phyloP scores from a whole-genome alignment of 2,888 invertebrate species.

The Pyralis farinalis region DNA sequence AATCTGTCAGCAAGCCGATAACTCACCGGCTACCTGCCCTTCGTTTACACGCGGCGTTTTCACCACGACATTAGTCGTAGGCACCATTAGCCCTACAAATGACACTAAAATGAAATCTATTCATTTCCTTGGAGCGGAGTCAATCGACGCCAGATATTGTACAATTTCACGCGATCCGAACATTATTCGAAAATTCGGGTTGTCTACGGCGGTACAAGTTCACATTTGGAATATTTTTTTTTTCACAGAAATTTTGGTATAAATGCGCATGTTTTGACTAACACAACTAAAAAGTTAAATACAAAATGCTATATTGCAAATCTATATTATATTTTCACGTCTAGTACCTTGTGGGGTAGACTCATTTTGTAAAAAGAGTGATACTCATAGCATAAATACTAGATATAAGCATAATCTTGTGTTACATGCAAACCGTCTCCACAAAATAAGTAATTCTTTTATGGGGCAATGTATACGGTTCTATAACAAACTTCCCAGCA shows the following conservation, averaged over 20 bases:
- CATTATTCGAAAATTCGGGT: constrained; percentile 51
- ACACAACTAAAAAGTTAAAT: too few relatives aligned
- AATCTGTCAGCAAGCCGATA: constrained; percentile 47
- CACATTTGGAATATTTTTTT: constrained; percentile 30
- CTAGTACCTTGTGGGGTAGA: too few relatives aligned
- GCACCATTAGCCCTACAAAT: constrained; percentile 77
- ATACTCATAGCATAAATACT: too few relatives aligned
- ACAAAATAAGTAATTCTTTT: too few relatives aligned
- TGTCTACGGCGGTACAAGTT: constrained; percentile 32
- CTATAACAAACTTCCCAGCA: too few relatives aligned
- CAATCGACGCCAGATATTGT: constrained; percentile 74
- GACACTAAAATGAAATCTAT: constrained; percentile 81
- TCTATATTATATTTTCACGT: too few relatives aligned
- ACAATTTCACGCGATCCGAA: constrained; percentile 72
- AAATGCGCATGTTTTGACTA: neutral
- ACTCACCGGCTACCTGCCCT: constrained; percentile 27
- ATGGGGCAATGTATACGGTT: too few relatives aligned
- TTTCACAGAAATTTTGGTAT: constrained; percentile 15
- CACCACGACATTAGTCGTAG: constrained; percentile 58
- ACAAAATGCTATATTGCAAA: too few relatives aligned
- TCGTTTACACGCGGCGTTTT: constrained; percentile 42
- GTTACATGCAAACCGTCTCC: too few relatives aligned
- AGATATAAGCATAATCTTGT: too few relatives aligned
- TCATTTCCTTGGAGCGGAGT: constrained; percentile 76
- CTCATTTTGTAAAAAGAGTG: too few relatives aligned